These are phyloP conservation scores for Drosophila persimilis DNA, from an alignment of 1,140 invertebrate species.

Conservation along the genomic window DNA sequence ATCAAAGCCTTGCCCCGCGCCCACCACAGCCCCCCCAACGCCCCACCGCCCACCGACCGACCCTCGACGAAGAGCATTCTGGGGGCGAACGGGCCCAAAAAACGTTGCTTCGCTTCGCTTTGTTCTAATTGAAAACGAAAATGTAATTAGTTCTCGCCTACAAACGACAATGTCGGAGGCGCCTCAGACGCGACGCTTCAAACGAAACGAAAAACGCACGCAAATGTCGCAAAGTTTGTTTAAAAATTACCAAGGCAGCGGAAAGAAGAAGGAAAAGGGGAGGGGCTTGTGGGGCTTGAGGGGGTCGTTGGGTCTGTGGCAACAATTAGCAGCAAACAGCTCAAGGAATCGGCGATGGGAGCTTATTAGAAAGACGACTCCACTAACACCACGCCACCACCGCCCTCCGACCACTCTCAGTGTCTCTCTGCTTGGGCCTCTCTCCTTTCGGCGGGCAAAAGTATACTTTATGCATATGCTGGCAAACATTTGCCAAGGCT, in stretches of 20 bases:
- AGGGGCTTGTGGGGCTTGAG: background rate
- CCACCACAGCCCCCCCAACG: no score
- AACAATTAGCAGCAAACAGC: constrained; percentile 61
- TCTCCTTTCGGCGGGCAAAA: background rate
- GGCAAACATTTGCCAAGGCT: constrained; percentile 41
- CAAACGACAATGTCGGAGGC: constrained; percentile 50
- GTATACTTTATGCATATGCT: constrained; percentile 56
- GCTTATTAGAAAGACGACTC: constrained; percentile 51
- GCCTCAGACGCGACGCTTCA: constrained; percentile 37
- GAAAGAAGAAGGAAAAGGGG: background rate
- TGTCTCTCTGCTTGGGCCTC: no score
- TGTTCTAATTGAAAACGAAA: constrained; percentile 71
- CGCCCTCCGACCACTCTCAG: background rate
- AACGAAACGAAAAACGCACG: constrained; percentile 52
- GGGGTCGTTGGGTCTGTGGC: constrained; percentile 24
- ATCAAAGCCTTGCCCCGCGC: no score
- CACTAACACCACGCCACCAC: background rate
- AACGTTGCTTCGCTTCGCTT: constrained; percentile 43
- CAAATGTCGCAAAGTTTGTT: constrained; percentile 69
- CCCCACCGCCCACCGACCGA: no score
- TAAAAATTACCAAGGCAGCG: constrained; percentile 68
- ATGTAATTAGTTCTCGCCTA: constrained; percentile 65
- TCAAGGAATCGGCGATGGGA: constrained; percentile 37
- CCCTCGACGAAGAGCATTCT: no score
- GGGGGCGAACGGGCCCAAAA: constrained; percentile 1